phyloP scores from a whole-genome alignment of 2,888 invertebrate genomes.

The Eupithecia subfuscata region DNA sequence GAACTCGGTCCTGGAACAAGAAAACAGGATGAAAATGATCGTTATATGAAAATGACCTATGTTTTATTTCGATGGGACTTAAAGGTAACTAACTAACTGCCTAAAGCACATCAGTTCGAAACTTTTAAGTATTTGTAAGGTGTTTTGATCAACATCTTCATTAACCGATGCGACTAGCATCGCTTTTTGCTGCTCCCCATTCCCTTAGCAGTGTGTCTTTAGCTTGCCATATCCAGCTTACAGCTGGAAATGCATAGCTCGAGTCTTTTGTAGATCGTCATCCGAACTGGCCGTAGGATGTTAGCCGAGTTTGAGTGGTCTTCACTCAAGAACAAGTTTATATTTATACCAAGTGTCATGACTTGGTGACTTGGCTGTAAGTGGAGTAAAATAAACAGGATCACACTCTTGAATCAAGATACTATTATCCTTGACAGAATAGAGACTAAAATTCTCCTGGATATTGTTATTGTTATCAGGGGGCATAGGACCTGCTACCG shows the following conservation, averaged over 20 bases:
- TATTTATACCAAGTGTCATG: neutral
- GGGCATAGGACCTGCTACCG: neutral
- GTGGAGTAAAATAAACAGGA: neutral
- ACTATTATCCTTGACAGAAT: neutral
- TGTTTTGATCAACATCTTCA: no score
- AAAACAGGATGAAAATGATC: neutral
- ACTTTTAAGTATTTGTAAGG: no score
- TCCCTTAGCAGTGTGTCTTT: neutral
- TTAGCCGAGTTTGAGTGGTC: neutral
- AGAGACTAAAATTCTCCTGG: neutral
- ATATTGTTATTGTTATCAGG: neutral
- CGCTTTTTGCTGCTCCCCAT: no score
- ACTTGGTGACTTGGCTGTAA: neutral
- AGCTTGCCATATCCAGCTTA: neutral
- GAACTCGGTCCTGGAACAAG: conserved; percentile 89
- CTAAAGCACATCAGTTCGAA: no score
- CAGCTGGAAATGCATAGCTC: no score
- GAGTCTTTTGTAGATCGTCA: neutral
- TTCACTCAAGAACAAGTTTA: neutral
- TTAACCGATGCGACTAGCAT: no score
- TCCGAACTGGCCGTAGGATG: neutral
- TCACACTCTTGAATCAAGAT: neutral
- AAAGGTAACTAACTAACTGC: no score
- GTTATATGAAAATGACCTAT: no score
- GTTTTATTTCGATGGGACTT: no score